These are phyloP conservation scores for Hoplostethus atlanticus DNA, from an alignment of 2,797 vertebrate genomes.

Conservation along the genomic window DNA sequence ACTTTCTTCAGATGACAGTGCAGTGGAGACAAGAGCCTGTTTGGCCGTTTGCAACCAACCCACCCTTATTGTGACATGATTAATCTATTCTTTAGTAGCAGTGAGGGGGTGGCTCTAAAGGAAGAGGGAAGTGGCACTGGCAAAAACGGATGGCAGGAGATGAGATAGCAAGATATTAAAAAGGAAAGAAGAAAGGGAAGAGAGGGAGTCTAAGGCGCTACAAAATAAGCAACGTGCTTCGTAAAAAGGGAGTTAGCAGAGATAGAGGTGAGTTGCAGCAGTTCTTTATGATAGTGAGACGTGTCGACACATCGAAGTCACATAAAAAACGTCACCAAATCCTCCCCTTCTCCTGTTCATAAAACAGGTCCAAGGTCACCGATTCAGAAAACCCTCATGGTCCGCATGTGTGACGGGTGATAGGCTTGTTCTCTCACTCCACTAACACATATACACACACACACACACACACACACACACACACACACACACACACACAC, in stretches of 20 bases:
- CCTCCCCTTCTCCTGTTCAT: slow-evolving; percentile 3
- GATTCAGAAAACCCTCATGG: neutral
- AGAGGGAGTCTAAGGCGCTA: slow-evolving; percentile 8
- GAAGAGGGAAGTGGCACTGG: slow-evolving; percentile 65
- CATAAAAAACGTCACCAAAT: slow-evolving; percentile 6
- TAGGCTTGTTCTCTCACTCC: slow-evolving; percentile 1
- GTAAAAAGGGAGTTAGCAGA: neutral
- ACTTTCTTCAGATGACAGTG: slow-evolving; percentile 58
- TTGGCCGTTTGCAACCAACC: slow-evolving; percentile 67
- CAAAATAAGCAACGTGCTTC: neutral
- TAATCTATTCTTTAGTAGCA: slow-evolving; percentile 58
- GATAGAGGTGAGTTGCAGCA: neutral
- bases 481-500: neutral
- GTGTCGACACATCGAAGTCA: slow-evolving; percentile 29
- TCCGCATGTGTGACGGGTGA: neutral
- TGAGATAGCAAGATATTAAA: slow-evolving; percentile 31
- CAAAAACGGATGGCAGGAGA: slow-evolving; percentile 44
- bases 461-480: too few relatives aligned
- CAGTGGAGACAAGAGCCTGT: slow-evolving; percentile 57
- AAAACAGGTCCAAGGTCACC: slow-evolving; percentile 48
- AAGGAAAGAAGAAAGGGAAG: neutral
- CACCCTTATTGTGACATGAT: slow-evolving; percentile 61
- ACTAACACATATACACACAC: too few relatives aligned
- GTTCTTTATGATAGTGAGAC: slow-evolving; percentile 8
- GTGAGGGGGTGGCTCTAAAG: slow-evolving; percentile 17